These are phyloP conservation scores for Antheraea pernyi DNA, from an alignment of 1,140 invertebrate species.

Conservation along the genomic window DNA sequence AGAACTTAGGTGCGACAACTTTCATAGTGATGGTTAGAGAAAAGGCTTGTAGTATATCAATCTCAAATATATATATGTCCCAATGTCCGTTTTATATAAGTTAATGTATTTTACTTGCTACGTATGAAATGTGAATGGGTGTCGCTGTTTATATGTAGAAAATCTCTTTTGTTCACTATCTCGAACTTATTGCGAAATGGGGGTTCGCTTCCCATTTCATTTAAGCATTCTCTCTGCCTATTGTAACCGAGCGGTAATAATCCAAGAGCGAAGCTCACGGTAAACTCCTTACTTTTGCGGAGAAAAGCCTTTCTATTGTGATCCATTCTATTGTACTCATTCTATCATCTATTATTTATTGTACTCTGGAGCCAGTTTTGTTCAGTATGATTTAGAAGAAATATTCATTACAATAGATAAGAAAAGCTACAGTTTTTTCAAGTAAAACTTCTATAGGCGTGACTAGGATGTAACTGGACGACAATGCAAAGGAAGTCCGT, in stretches of 20 bases:
- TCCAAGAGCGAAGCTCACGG: not conserved
- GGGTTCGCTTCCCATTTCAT: not conserved
- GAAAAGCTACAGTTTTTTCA: not conserved
- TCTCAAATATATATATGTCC: too few species aligned
- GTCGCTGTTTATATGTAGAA: not conserved
- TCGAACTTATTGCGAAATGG: not conserved
- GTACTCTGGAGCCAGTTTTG: not conserved
- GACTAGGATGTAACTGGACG: too few species aligned
- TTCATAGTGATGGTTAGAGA: too few species aligned
- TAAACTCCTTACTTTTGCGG: not conserved
- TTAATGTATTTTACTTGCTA: too few species aligned
- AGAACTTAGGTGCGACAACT: too few species aligned
- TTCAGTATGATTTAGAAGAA: not conserved
- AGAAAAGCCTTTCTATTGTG: not conserved
- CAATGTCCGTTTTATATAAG: too few species aligned
- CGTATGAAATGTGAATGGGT: too few species aligned
- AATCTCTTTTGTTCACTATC: not conserved
- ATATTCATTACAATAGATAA: not conserved
- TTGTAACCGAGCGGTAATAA: not conserved
- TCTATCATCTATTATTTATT: conserved; percentile 3
- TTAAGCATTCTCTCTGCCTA: not conserved
- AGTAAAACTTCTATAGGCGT: not conserved
- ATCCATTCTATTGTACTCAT: too few species aligned
- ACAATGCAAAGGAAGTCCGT: too few species aligned
- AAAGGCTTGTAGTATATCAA: too few species aligned